These are phyloP conservation scores for Lutraria rhynchaena DNA, from an alignment of 1,140 invertebrate species.

Conservation along the genomic window DNA sequence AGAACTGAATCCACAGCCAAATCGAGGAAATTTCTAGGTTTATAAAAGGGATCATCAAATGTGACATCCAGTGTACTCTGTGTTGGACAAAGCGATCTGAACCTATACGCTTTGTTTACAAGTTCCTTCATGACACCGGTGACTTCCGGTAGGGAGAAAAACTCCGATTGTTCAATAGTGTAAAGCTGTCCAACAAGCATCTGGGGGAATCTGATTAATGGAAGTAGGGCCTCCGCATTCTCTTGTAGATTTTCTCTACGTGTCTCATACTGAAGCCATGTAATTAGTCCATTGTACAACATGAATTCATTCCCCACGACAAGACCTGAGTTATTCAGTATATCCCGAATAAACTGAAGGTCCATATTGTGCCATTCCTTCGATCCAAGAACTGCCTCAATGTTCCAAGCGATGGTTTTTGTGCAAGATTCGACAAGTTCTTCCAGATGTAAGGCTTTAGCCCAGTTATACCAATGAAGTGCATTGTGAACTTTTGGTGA, in stretches of 20 bases:
- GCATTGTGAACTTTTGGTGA: constrained; percentile 79
- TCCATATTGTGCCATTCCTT: constrained; percentile 80
- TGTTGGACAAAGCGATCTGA: constrained; percentile 78
- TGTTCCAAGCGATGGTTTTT: constrained; percentile 82
- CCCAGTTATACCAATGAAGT: constrained; percentile 81
- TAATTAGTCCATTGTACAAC: constrained; percentile 71
- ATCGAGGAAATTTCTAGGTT: constrained; percentile 80
- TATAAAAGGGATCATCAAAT: constrained; percentile 75
- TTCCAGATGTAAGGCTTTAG: constrained; percentile 78
- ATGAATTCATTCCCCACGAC: constrained; percentile 77
- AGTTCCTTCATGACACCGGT: constrained; percentile 71
- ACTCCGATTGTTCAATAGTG: constrained; percentile 71
- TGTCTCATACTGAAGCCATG: constrained; percentile 75
- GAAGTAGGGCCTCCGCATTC: constrained; percentile 75
- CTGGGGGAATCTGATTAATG: constrained; percentile 81
- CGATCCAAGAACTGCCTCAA: constrained; percentile 74
- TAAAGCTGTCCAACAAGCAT: constrained; percentile 80
- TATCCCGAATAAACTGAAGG: constrained; percentile 78
- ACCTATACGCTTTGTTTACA: constrained; percentile 79
- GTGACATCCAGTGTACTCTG: constrained; percentile 72
- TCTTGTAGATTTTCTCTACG: constrained; percentile 62
- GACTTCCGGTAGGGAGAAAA: constrained; percentile 67
- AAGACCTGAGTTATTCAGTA: constrained; percentile 77
- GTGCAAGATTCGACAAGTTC: constrained; percentile 77
- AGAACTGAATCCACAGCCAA: constrained; percentile 79